Base-by-base conservation (phyloP, 2,888 invertebrate genomes). In the Labia minor region DNA sequence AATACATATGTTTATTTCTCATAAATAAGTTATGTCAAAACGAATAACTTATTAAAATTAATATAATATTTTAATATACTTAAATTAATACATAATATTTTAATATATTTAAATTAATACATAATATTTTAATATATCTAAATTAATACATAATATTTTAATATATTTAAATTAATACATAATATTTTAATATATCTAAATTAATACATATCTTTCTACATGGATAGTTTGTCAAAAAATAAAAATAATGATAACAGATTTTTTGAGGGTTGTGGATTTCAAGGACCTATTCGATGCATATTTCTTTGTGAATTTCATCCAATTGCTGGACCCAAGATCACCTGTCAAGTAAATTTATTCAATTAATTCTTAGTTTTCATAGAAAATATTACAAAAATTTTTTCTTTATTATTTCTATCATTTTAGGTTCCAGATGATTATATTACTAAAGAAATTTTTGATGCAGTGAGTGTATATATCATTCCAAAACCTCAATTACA, bases 401-500 rank as follows among this genome's bases (percentile, higher is more conserved):
- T 2, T 18, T 21, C 10, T 37, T 1, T 19, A 33, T 26, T 62
- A 6, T 14, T 14, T 19, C 16, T 18, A 62, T 67, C 70, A 63
- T 73, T 72, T 18, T 77, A 83, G 80, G 90, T 92, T 68, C 96
- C 96, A 10, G 88, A 90, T 73, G 90, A 93, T 75, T 92, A 88
- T 76, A 87, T 97, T 64, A 89, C 91, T 0, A 95, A 95, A 77
- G 95, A 96, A 74, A 84, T 90, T 19, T 96, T 97, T 81, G 95
- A 96, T 81, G 88, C 92, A 68, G 88, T 96, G 67, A 94, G 91
- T 76, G 92, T 91, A 19, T 97, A 93, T 76, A 93, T 97, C 71
- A 97, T 97, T 75, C 95, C 96, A 4, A 97, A 96, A 78, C 89
- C 90, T 26, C 92, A 94, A 74, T 82, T 97, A 37, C 91, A 94